Evolutionary conservation across 2,113 vertebrate species (phyloP).

Genomic region (Microcebus murinus): DNA sequence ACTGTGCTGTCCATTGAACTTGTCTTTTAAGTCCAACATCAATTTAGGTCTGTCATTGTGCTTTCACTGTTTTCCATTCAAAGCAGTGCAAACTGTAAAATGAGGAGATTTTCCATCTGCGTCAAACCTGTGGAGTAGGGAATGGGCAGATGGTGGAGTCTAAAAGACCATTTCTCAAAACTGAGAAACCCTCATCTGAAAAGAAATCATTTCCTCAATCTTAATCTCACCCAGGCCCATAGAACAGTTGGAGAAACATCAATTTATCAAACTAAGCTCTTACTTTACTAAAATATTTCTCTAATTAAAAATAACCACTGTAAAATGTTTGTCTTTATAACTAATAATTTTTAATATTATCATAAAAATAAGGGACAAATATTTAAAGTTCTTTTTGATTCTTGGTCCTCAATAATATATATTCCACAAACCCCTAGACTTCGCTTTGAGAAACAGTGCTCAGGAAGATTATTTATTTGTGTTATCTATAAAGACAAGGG

Average conservation of each 20-base stretch:
- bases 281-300: neutral
- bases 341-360: neutral
- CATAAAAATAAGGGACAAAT: neutral
- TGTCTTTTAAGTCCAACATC: neutral
- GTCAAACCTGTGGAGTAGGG: too few species aligned
- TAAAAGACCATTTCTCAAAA: neutral
- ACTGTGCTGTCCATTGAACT: neutral
- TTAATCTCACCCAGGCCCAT: neutral
- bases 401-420: neutral
- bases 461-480: constrained; percentile 13
- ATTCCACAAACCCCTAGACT: neutral
- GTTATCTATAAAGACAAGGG: neutral
- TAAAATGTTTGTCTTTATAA: neutral
- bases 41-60: accelerated
- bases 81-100: neutral
- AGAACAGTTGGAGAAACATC: neutral
- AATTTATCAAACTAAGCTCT: neutral
- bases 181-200: neutral
- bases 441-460: neutral
- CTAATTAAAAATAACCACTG: neutral
- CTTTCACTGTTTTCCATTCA: neutral
- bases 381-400: neutral
- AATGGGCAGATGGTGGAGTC: too few species aligned
- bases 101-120: accelerated
- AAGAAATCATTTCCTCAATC: neutral